A percentile compares a stretch with the other conserved stretches of the same genome.
These are phyloP conservation scores for Apotomis betuletana DNA, from an alignment of 2,888 invertebrate species.

Conservation along the genomic window DNA sequence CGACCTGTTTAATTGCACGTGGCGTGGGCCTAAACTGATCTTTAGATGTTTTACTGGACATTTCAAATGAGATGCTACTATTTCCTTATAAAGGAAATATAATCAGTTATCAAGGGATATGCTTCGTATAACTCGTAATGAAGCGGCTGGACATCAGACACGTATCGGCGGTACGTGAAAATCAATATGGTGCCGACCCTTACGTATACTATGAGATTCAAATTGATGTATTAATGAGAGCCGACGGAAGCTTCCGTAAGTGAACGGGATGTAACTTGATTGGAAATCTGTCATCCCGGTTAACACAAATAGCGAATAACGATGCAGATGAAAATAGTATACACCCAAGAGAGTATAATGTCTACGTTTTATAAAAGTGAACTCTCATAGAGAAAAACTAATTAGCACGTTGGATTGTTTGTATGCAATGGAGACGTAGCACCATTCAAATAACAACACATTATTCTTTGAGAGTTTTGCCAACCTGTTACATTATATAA, in stretches of 20 bases:
- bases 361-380: too few species aligned
- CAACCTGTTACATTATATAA: too few species aligned
- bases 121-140: conserved; percentile 21
- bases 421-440: too few species aligned
- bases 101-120: not conserved
- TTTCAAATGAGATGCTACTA: not conserved
- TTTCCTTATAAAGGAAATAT: not conserved
- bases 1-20: not conserved
- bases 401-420: too few species aligned
- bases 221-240: conserved; percentile 42
- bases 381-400: too few species aligned
- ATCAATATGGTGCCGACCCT: conserved; percentile 51
- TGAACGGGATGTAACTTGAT: not conserved
- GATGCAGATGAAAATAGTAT: too few species aligned
- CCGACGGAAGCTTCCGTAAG: conserved; percentile 4
- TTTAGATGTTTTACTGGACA: not conserved
- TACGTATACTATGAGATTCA: conserved; percentile 41
- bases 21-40: not conserved
- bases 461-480: too few species aligned
- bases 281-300: not conserved
- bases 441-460: too few species aligned
- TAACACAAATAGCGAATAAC: too few species aligned
- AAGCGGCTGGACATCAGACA: conserved; percentile 45
- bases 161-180: conserved; percentile 50
- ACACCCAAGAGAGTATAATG: too few species aligned